These are phyloP conservation scores for Saccostrea echinata DNA, from an alignment of 1,140 invertebrate genomes.

Conservation along the genomic window DNA sequence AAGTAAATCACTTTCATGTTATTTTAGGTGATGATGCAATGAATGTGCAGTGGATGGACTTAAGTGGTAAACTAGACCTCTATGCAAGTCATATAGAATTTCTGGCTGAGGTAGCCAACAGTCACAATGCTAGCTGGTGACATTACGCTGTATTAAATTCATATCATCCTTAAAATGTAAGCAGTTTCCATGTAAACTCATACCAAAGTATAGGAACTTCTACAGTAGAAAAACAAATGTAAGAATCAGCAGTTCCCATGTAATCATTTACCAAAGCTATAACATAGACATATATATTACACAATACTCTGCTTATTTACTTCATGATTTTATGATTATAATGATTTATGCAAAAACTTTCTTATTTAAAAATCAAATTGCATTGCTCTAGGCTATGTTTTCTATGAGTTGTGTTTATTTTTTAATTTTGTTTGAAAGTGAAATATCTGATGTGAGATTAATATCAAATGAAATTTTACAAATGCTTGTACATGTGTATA, in stretches of 20 bases:
- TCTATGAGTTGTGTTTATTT: too few relatives aligned
- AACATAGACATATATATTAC: neutral
- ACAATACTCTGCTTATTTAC: neutral
- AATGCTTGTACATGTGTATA: too few relatives aligned
- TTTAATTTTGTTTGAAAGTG: too few relatives aligned
- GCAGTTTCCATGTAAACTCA: neutral
- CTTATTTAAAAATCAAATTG: neutral
- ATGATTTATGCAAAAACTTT: neutral
- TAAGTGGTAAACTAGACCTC: constrained; percentile 85
- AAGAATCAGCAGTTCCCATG: neutral
- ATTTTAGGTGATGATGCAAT: constrained; percentile 89
- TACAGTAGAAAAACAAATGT: too few relatives aligned
- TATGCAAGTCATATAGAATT: constrained; percentile 92
- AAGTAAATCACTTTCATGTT: neutral
- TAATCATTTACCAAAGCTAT: neutral
- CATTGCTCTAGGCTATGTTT: too few relatives aligned
- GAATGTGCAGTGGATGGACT: constrained; percentile 92
- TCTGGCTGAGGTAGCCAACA: constrained; percentile 81
- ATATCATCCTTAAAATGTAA: neutral
- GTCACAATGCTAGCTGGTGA: constrained; percentile 83
- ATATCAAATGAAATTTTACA: too few relatives aligned
- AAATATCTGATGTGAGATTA: too few relatives aligned
- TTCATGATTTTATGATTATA: neutral
- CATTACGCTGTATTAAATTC: neutral
- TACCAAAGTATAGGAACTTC: neutral